phyloP scores from a whole-genome alignment of 2,797 vertebrate species.

The Syngnathus rostellatus region DNA sequence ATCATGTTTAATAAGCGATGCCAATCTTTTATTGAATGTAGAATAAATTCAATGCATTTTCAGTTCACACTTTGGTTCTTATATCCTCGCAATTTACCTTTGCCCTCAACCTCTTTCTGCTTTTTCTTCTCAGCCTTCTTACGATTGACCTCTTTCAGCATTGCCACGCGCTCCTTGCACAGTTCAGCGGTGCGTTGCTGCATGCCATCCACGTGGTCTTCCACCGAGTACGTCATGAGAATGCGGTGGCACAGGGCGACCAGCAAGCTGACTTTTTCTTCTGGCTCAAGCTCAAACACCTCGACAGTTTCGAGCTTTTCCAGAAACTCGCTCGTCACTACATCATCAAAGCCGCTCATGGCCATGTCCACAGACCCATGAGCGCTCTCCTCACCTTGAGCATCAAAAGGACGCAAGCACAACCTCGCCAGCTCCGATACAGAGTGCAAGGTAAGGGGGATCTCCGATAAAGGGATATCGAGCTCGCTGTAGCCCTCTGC shows the following conservation, averaged over 20 bases:
- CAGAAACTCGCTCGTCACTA: slow-evolving; percentile 85
- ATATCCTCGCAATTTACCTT: slow-evolving; percentile 49
- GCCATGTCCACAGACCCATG: slow-evolving; percentile 60
- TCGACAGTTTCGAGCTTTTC: slow-evolving; percentile 87
- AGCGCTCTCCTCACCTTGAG: slow-evolving; percentile 78
- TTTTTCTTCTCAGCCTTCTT: slow-evolving; percentile 85
- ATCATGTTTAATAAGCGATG: neutral
- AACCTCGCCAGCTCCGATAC: slow-evolving; percentile 90
- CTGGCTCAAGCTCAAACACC: slow-evolving; percentile 85
- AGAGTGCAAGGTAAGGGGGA: slow-evolving; percentile 91
- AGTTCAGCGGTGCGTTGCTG: slow-evolving; percentile 85
- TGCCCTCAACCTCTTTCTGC: slow-evolving; percentile 83
- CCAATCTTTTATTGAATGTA: neutral
- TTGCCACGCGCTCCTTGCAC: slow-evolving; percentile 89
- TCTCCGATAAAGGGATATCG: slow-evolving; percentile 91
- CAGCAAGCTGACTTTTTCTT: slow-evolving; percentile 85
- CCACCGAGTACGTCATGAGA: slow-evolving; percentile 94
- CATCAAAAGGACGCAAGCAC: slow-evolving; percentile 84
- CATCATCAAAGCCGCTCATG: slow-evolving; percentile 75
- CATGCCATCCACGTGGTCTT: slow-evolving; percentile 88
- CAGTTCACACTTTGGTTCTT: neutral
- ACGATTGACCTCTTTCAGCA: slow-evolving; percentile 90
- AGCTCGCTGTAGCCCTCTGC: slow-evolving; percentile 94
- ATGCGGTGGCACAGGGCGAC: slow-evolving; percentile 90
- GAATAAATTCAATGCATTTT: too few relatives aligned